Evolutionary conservation across 1,140 invertebrate species (phyloP), one percentile per base, ranked within the genome.

Genomic region (Lepidurus apus): DNA sequence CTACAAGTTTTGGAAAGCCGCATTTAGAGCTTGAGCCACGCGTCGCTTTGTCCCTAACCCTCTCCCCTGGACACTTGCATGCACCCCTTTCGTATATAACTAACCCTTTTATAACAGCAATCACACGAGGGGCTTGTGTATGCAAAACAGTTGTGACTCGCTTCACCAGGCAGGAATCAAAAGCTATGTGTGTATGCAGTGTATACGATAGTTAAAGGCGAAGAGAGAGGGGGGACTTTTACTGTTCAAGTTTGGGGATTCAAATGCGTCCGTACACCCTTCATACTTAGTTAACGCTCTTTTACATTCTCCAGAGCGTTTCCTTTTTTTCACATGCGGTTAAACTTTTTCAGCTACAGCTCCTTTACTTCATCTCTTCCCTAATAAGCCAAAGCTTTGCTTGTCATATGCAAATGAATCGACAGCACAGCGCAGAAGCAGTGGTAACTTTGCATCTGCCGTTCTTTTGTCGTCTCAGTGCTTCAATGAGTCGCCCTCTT

Each of bases 71-170:
- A 7, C 17, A 65, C 53, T 21, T 21, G 17, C 53, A 7, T 65
- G 53, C 53, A n/a, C 21, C 13, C 53, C 53, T 65, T n/a, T 21
- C 53, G 53, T 65, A 13, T 34, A 34, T 65, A 65, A 65, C 53
- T 65, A 65, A 65, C 53, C 53, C 53, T 65, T 65, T 65, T 65
- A 65, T 65, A 65, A 7, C 53, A 9, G 6, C 53, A 65, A 21
- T 65, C 53, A 9, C 53, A 65, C 53, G 17, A 13, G 17, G 21
- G 6, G 53, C 53, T 65, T 9, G 13, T 65, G 53, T 65, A 65
- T 65, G 53, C 53, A 65, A 65, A 65, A 65, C 53, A 65, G 53
- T 65, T 65, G 53, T 65, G 53, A 65, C 21, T 65, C 53, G 53
- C 53, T 65, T 65, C 53, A 65, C 53, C n/a, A 65, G 8, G 13